Percentiles rank a stretch among this genome's conserved stretches.
Evolutionary conservation across 2,797 vertebrate genomes (phyloP).

Genomic region (Tokudaia muenninki): DNA sequence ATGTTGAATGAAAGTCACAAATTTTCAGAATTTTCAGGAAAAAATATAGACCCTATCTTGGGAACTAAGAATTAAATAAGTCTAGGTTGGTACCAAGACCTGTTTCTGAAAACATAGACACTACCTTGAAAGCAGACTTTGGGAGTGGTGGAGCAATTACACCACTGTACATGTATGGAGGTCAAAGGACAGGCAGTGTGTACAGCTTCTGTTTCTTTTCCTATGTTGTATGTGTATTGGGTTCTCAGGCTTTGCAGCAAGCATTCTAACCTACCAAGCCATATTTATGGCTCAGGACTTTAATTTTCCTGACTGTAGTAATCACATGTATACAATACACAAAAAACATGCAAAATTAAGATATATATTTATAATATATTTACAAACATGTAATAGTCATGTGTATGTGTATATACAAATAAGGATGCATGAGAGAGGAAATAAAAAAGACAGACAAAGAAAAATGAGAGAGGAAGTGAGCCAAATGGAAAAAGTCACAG

Average conservation of each 20-base stretch:
- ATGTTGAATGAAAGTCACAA: not conserved
- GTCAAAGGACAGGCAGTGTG: too few relatives aligned
- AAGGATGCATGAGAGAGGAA: not conserved
- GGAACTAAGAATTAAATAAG: slow-evolving; percentile 13
- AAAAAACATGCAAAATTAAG: not conserved
- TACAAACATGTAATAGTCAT: not conserved
- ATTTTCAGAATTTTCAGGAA: not conserved
- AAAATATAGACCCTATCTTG: not conserved
- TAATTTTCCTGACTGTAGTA: not conserved
- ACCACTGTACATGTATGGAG: too few relatives aligned
- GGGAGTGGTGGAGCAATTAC: not conserved
- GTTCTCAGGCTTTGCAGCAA: not conserved
- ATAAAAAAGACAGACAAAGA: not conserved
- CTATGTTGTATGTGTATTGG: not conserved
- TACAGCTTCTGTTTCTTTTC: too few relatives aligned
- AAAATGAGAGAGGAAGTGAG: not conserved
- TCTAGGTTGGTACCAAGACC: not conserved
- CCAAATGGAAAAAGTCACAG: not conserved
- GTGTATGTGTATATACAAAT: not conserved
- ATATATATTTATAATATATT: not conserved
- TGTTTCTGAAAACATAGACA: not conserved
- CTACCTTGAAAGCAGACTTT: not conserved
- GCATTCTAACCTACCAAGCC: rapidly evolving
- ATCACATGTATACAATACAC: not conserved
- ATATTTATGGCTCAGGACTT: not conserved